These are phyloP conservation scores for Lepidotrigona ventralis DNA, from an alignment of 1,140 invertebrate species.

Conservation along the genomic window DNA sequence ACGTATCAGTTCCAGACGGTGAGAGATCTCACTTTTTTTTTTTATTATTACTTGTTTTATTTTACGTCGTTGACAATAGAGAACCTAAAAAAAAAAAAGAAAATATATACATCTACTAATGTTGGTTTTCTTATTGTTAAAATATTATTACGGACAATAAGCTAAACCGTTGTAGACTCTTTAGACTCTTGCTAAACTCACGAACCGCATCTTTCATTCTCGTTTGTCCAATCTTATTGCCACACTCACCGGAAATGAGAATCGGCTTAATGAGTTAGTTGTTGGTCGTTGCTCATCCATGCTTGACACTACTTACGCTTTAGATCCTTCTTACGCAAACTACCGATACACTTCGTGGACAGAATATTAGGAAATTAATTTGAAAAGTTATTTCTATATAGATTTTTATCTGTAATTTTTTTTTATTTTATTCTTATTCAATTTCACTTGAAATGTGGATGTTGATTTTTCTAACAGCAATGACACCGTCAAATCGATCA, in stretches of 20 bases:
- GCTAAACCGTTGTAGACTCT: not conserved
- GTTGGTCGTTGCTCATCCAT: constrained; percentile 39
- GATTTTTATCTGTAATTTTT: not conserved
- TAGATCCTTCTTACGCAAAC: constrained; percentile 34
- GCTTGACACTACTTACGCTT: constrained; percentile 32
- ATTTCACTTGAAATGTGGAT: not conserved
- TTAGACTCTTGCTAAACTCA: not conserved
- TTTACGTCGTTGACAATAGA: not conserved
- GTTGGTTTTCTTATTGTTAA: not conserved
- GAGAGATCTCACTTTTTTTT: constrained; percentile 8
- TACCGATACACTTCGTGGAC: constrained; percentile 14
- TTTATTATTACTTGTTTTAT: not conserved
- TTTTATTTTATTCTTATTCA: not conserved
- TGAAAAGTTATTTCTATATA: constrained; percentile 10
- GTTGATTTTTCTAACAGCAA: not conserved
- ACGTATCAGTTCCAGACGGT: constrained; percentile 58
- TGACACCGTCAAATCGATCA: not conserved
- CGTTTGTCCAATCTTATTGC: constrained; percentile 22
- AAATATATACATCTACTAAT: not conserved
- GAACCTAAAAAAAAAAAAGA: not conserved
- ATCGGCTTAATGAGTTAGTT: constrained; percentile 45
- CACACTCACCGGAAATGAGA: constrained; percentile 42
- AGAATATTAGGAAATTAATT: constrained; percentile 31
- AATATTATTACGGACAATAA: not conserved
- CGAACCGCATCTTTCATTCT: not conserved